phyloP scores from a whole-genome alignment of 1,140 invertebrate genomes.

The Laodelphax striatellus region DNA sequence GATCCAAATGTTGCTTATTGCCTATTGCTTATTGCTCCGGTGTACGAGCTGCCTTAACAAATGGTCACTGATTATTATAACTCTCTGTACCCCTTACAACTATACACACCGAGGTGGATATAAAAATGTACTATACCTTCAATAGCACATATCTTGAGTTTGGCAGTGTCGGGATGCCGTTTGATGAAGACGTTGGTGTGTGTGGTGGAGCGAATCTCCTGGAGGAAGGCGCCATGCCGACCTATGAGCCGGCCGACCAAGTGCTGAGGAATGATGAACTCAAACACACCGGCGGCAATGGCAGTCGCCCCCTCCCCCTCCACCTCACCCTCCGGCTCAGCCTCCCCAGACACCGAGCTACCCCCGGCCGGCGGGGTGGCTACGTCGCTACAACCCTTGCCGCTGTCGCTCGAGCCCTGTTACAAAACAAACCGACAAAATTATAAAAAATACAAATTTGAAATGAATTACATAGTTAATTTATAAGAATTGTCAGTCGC shows the following conservation, averaged over 20 bases:
- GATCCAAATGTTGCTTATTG: no score
- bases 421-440: no score
- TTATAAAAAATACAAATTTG: no score
- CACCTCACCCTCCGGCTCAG: slow-evolving; percentile 13
- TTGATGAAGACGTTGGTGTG: slow-evolving; percentile 66
- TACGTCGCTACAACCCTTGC: slow-evolving; percentile 57
- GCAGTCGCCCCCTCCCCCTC: slow-evolving; percentile 11
- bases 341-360: slow-evolving; percentile 22
- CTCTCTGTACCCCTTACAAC: no score
- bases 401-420: slow-evolving; percentile 63
- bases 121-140: no score
- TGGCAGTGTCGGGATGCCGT: slow-evolving; percentile 54
- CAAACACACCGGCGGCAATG: slow-evolving; percentile 17
- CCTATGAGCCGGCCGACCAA: slow-evolving; percentile 83
- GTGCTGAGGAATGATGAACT: slow-evolving; percentile 27
- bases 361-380: slow-evolving; percentile 38
- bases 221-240: slow-evolving; percentile 65
- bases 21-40: no score
- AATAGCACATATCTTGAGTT: slow-evolving; percentile 69
- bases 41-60: no score
- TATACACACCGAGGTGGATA: no score
- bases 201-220: slow-evolving; percentile 64
- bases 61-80: no score
- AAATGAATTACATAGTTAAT: no score
- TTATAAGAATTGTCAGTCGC: no score